Evolutionary conservation across 2,888 invertebrate species (phyloP), one percentile per base, ranked within the genome.

Genomic region (Pterostichus niger): DNA sequence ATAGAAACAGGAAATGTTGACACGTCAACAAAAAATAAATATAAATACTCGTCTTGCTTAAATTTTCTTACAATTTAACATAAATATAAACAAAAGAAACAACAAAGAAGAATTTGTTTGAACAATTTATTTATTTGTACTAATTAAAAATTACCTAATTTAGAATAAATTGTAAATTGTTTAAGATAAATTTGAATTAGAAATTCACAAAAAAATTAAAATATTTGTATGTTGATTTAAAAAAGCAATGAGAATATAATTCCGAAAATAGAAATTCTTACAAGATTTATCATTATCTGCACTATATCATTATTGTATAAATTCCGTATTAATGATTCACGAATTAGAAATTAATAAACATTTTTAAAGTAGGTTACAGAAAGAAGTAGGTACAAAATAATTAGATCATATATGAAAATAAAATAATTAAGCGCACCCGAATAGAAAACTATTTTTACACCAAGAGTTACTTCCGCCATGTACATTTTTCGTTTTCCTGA

Each of bases 371-470:
- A 52, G 75, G 75, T 52, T 52, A 75, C 11, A 0, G 49, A 31
- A 68, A 24, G 24, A 68, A 75, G 52, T 52, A 52, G 49, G 75
- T 52, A 52, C 31, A 6, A 33, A 75, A 75, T 78, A 79, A 79
- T 79, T 44, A 79, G 79, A 64, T 64, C 64, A 79, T 68, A 54
- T 68, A 46, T 79, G 64, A 79, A 79, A 78, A 78, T 78, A 78
- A 56, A 56, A 61, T 78, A 78, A 78, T 78, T 40, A 78, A 59
- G 46, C 46, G 46, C 40, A 61, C 76, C 78, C 44, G 46, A 64
- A 79, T 64, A 59, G 46, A 59, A 78, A 46, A 79, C 79, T 79
- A 79, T 79, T 79, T 79, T 79, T 79, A 52, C 33, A 79, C 31
- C 59, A 44, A 40, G n/a, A 64, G 46, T 46, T 79, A 79, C 79